A percentile compares a stretch with the other conserved stretches of the same genome.
Conservation (phyloP, 2,113 vertebrate genomes). For the Ailurus styani region DNA sequence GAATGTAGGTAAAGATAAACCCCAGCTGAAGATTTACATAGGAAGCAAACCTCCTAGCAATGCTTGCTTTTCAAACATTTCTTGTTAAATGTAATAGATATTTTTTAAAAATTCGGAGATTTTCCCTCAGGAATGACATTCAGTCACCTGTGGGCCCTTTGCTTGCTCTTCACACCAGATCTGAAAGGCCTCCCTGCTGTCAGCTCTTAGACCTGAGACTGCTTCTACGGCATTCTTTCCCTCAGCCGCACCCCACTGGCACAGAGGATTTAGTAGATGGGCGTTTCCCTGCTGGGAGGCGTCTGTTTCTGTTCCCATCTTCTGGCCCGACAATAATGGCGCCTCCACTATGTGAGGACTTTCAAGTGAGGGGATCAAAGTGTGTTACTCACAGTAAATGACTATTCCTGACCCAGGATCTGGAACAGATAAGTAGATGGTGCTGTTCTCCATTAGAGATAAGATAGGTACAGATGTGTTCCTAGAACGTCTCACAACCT, state of each 20-base stretch:
- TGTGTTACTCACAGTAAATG: background rate
- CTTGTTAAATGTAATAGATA: background rate
- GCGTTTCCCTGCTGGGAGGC: background rate
- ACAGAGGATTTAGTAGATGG: no score
- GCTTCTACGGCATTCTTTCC: background rate
- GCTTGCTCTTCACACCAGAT: background rate
- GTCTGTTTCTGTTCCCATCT: no score
- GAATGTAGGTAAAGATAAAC: background rate
- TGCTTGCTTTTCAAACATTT: background rate
- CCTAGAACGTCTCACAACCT: background rate
- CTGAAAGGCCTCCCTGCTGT: background rate
- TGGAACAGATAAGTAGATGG: background rate
- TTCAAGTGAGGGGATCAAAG: background rate
- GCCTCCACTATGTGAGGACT: background rate
- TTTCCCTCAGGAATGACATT: background rate
- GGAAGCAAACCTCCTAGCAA: background rate
- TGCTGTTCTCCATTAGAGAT: background rate
- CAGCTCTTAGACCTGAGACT: background rate
- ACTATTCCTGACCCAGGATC: background rate
- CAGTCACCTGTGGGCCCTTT: background rate
- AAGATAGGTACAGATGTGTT: fast-evolving
- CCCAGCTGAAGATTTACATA: background rate
- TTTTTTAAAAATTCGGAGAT: background rate
- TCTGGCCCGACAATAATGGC: background rate
- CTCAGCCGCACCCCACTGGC: background rate